Conservation (phyloP, 1,140 invertebrate species). For the Pseudobourletiella spinata region DNA sequence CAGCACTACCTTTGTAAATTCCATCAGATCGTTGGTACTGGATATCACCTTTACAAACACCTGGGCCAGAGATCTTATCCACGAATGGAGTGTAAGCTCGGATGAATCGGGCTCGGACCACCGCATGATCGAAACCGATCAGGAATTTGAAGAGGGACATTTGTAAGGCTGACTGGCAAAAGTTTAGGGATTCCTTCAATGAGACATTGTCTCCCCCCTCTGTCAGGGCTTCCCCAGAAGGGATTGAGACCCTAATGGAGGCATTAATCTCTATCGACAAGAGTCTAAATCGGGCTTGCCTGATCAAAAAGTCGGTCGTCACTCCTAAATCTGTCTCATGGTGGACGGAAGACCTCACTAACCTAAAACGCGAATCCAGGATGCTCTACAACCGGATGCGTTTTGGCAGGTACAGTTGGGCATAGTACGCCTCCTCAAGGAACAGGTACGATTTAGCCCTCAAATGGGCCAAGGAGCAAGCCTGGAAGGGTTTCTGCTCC, state of each 20-base stretch:
- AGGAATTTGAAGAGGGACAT: not conserved
- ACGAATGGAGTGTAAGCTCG: conserved; percentile 1
- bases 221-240: too few relatives aligned
- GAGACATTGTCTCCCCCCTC: too few relatives aligned
- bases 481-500: not conserved
- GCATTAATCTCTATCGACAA: too few relatives aligned
- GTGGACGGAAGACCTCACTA: not conserved
- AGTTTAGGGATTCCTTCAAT: too few relatives aligned
- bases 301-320: too few relatives aligned
- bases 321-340: too few relatives aligned
- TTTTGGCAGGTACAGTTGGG: not conserved
- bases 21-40: not conserved
- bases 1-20: too few relatives aligned
- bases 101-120: conserved; percentile 11
- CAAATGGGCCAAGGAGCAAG: not conserved
- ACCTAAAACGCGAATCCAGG: not conserved
- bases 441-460: not conserved
- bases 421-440: not conserved
- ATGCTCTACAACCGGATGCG: not conserved
- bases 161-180: conserved; percentile 8
- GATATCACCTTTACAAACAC: conserved; percentile 1
- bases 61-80: not conserved
- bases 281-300: too few relatives aligned
- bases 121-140: not conserved
- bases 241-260: too few relatives aligned